These are phyloP conservation scores for Rhinopomastus cyanomelas DNA, from an alignment of 2,113 vertebrate species.

Conservation along the genomic window DNA sequence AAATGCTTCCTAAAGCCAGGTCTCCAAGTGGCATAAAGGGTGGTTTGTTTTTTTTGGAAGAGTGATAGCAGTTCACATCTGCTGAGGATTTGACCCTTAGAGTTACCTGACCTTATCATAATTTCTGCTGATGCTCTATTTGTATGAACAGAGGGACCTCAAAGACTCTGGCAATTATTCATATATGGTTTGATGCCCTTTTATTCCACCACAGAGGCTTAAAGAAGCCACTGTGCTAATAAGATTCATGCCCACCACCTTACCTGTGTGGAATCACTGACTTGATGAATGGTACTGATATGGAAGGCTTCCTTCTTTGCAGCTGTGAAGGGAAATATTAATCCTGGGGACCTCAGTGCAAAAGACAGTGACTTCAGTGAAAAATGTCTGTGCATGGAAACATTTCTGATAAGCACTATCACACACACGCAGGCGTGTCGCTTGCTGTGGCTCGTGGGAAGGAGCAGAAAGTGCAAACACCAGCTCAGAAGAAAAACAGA, in stretches of 20 bases:
- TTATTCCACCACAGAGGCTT: background rate
- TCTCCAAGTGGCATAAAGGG: background rate
- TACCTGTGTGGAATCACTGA: background rate
- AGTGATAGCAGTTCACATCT: background rate
- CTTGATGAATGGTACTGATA: background rate
- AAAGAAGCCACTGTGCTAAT: background rate
- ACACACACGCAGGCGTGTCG: background rate
- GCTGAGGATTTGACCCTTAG: background rate
- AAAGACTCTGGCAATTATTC: background rate
- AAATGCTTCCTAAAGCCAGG: background rate
- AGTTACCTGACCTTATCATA: background rate
- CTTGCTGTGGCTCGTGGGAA: background rate
- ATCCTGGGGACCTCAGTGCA: background rate
- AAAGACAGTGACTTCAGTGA: background rate
- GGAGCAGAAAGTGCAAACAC: background rate
- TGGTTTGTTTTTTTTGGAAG: background rate
- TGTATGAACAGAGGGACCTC: constrained; percentile 3
- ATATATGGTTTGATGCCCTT: constrained; percentile 8
- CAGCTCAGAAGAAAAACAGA: background rate
- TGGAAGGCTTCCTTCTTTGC: background rate
- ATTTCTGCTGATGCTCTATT: constrained; percentile 10
- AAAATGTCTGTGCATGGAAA: rapidly evolving
- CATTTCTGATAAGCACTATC: background rate
- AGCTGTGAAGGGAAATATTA: background rate
- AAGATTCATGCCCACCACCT: constrained; percentile 9